phyloP scores from a whole-genome alignment of 1,140 invertebrate genomes.

The Caenorhabditis latens region DNA sequence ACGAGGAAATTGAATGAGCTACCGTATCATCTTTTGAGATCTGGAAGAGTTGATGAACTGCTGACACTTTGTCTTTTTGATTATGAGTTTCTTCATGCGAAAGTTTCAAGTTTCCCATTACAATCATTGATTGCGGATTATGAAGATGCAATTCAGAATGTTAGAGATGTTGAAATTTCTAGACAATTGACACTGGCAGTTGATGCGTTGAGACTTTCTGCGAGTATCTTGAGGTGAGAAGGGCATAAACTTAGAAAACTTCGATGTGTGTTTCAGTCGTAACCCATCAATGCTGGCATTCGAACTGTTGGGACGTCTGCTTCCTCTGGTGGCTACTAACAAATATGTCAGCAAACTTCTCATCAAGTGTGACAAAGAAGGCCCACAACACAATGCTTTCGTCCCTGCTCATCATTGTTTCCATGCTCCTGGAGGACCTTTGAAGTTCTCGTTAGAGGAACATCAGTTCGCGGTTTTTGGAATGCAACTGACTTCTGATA shows the following conservation, averaged over 20 bases:
- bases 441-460: slow-evolving; percentile 93
- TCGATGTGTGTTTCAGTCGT: slow-evolving; percentile 81
- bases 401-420: slow-evolving; percentile 93
- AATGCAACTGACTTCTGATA: slow-evolving; percentile 90
- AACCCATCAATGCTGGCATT: slow-evolving; percentile 96
- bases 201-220: slow-evolving; percentile 89
- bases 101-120: slow-evolving; percentile 87
- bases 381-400: slow-evolving; percentile 86
- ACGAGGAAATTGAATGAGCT: slow-evolving; percentile 83
- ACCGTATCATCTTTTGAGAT: slow-evolving; percentile 91
- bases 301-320: slow-evolving; percentile 90
- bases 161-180: slow-evolving; percentile 87
- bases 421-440: slow-evolving; percentile 83
- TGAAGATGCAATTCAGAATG: slow-evolving; percentile 90
- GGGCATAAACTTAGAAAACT: neutral
- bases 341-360: slow-evolving; percentile 88
- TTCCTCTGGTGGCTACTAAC: slow-evolving; percentile 90
- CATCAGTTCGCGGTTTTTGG: slow-evolving; percentile 98
- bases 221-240: slow-evolving; percentile 71
- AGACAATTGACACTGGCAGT: slow-evolving; percentile 88
- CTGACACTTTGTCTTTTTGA: slow-evolving; percentile 95
- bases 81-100: slow-evolving; percentile 96
- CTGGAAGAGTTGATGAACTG: slow-evolving; percentile 90
- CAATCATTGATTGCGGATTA: slow-evolving; percentile 94
- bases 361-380: slow-evolving; percentile 83